These are phyloP conservation scores for Hydropsyche tenuis DNA, from an alignment of 1,140 invertebrate species.

Conservation along the genomic window DNA sequence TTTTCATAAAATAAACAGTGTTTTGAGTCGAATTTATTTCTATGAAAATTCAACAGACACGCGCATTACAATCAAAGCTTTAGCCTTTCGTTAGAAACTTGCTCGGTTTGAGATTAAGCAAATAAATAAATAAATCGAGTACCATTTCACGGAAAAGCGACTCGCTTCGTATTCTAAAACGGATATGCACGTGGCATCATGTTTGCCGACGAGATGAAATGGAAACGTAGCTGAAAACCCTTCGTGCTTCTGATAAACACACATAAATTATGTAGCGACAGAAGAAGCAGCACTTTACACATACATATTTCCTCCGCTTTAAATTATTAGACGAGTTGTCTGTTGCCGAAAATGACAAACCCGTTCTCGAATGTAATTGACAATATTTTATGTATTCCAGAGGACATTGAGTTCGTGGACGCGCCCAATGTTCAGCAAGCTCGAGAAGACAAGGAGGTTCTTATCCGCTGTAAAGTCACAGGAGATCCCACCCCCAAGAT, in stretches of 20 bases:
- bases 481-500: conserved; percentile 62
- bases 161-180: neutral
- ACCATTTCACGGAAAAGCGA: neutral
- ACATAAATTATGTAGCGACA: conserved; percentile 3
- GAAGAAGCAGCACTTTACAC: conserved; percentile 1
- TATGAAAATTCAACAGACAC: neutral
- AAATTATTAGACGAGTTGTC: conserved; percentile 3
- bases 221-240: neutral
- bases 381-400: conserved; percentile 48
- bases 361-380: neutral
- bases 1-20: too few relatives aligned
- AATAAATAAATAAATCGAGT: too few relatives aligned
- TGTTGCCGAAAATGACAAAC: neutral
- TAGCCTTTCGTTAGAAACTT: neutral
- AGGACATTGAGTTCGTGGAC: conserved; percentile 61
- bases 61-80: neutral
- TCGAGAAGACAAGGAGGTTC: conserved; percentile 58
- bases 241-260: conserved; percentile 1
- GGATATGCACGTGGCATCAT: neutral
- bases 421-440: conserved; percentile 58
- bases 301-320: conserved; percentile 2
- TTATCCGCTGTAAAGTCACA: conserved; percentile 60
- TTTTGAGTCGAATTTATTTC: neutral
- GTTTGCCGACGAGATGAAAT: conserved; percentile 21
- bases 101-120: neutral